A percentile compares a stretch with the other conserved stretches of the same genome.
These are phyloP conservation scores for Euplexia lucipara DNA, from an alignment of 2,888 invertebrate genomes.

Conservation along the genomic window DNA sequence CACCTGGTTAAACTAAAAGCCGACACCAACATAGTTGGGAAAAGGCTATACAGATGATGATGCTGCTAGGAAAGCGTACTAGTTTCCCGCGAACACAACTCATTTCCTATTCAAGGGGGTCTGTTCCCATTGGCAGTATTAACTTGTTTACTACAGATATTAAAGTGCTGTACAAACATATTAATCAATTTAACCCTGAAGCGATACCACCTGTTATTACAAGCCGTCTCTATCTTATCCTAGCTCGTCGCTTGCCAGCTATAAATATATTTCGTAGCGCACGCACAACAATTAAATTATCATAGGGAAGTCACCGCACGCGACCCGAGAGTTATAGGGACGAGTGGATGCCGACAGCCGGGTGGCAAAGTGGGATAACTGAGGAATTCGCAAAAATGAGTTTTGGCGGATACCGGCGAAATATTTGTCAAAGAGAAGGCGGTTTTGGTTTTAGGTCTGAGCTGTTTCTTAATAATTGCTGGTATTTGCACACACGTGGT, in stretches of 20 bases:
- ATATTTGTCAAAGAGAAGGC: background rate
- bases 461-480: background rate
- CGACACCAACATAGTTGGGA: background rate
- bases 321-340: conserved; percentile 85
- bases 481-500: too few relatives aligned
- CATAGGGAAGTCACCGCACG: conserved; percentile 89
- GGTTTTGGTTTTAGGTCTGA: background rate
- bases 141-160: conserved; percentile 27
- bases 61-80: too few relatives aligned
- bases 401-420: background rate
- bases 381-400: conserved; percentile 12
- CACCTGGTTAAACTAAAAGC: too few relatives aligned
- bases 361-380: conserved; percentile 62
- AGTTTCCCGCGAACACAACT: background rate
- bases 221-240: conserved; percentile 61
- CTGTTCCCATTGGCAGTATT: background rate
- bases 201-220: conserved; percentile 51
- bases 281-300: conserved; percentile 90
- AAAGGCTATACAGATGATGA: too few relatives aligned
- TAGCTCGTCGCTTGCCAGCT: conserved; percentile 63
- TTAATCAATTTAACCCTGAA: conserved; percentile 35
- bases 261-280: conserved; percentile 80
- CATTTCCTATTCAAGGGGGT: background rate
- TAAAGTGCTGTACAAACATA: conserved; percentile 8
- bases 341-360: conserved; percentile 60